Evolutionary conservation across 1,140 invertebrate species (phyloP), one percentile per base, ranked within the genome.

Genomic region (Drosophila orosa): DNA sequence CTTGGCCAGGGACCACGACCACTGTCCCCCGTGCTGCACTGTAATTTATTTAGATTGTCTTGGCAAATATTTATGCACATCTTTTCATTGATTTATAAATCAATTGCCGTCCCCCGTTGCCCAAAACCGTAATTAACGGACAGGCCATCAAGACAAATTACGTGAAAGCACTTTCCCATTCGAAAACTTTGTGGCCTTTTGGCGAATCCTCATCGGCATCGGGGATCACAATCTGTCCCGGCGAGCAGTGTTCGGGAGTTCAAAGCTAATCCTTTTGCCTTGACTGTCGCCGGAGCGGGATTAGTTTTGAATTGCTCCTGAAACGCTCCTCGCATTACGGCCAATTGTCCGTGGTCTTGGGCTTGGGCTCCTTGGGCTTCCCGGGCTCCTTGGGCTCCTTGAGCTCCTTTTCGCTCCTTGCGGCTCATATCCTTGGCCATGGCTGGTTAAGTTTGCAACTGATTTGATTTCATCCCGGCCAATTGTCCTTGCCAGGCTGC

Each of bases 41-140:
- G 65, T 82, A 86, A 85, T 86, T 86, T 86, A 86, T 85, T 85
- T 85, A 82, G 80, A 86, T 81, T 85, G 83, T 82, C 82, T 75
- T 17, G 57, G 74, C 61, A 85, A 85, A 86, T 82, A 85, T 85
- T 81, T 85, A 78, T 78, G 82, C 58, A 75, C 74, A 78, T 75
- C 73, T 78, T 86, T 71, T 56, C 85, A 85, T 85, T 85, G 83
- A 82, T 86, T 85, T 86, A 75, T 86, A 85, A 86, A 78, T 85
- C 82, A 85, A 86, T 81, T 83, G 65, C 9, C 17, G 22, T 33
- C 13, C 19, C 17, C 60, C 39, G 33, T 40, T 37, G 42, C 19
- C 17, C 35, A 15, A 19, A 40, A n/a, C 71, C 56, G 61, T 85
- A 84, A 84, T 84, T 84, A 84, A 84, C 78, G 61, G 45, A 61